Base-by-base conservation (phyloP, 2,888 invertebrate species). In the Aleiodes leptofemur region DNA sequence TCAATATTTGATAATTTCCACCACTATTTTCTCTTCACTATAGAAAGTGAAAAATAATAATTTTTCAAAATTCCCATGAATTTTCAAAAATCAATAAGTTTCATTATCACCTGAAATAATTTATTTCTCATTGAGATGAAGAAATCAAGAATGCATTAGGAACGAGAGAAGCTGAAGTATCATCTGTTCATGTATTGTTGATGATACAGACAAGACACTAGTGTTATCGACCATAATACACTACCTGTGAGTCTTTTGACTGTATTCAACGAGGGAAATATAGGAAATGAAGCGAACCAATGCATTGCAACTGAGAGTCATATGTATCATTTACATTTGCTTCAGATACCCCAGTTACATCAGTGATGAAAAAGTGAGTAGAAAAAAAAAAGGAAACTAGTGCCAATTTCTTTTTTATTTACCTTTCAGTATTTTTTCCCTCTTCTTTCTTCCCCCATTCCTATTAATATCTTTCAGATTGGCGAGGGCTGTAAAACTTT, bases 221-320 rank as follows among this genome's bases (percentile, higher is more conserved):
- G 57, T 29, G 71, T 29, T 59, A 59, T 71, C 59, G 43, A 43
- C 43, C 56, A 70, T 70, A 70, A 70, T 56, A 43, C 70, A 57
- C 29, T 38, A 8, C 70, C 43, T 55, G 56, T 48, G 56, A 57
- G 48, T 59, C 59, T 71, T 71, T 71, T 71, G 48, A 71, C 71
- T 71, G 59, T 59, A 71, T 71, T 59, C 43, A 71, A 48, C n/a
- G 29, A 29, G 50, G 59, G 34, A 59, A 59, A 71, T 50, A 48
- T 71, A 71, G 71, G 71, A 71, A 59, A 71, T 71, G 59, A 59
- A 59, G 29, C 59, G 43, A 34, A 29, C 31, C 57, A 13, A 59
- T 31, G 59, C 29, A 59, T 59, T 59, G 5, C 57, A 57, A 31
- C 31, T 34, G 57, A 57, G 57, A 59, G 31, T 38, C 59, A 59